These are phyloP conservation scores for Ormyrus thymus DNA, from an alignment of 2,888 invertebrate species.

Conservation along the genomic window DNA sequence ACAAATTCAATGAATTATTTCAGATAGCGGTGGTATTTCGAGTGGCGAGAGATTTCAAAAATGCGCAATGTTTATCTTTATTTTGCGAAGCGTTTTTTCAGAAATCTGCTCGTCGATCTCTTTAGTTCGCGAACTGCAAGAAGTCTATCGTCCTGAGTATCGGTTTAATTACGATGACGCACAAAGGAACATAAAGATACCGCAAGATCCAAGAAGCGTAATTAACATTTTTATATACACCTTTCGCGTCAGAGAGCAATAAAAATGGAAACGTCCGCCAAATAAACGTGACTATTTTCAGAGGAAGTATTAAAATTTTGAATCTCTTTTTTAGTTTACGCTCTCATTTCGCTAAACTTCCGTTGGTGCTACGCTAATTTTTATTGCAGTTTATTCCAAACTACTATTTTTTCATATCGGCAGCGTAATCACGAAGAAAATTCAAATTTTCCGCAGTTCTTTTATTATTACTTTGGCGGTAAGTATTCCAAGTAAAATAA, in stretches of 20 bases:
- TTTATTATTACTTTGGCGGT: too few relatives aligned
- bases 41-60: too few relatives aligned
- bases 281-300: conserved; percentile 7
- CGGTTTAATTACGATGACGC: conserved; percentile 43
- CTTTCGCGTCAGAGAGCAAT: conserved; percentile 31
- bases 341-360: too few relatives aligned
- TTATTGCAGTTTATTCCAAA: too few relatives aligned
- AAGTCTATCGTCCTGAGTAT: conserved; percentile 18
- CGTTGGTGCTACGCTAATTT: too few relatives aligned
- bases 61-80: background rate
- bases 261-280: conserved; percentile 3
- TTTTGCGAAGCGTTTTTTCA: background rate
- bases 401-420: too few relatives aligned
- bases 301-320: background rate
- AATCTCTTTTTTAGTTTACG: too few relatives aligned
- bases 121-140: background rate
- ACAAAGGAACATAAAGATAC: conserved; percentile 34
- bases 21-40: background rate
- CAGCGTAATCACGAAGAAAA: too few relatives aligned
- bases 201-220: conserved; percentile 31
- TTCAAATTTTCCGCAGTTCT: too few relatives aligned
- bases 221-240: conserved; percentile 35
- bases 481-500: too few relatives aligned
- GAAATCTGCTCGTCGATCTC: background rate
- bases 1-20: background rate